Evolutionary conservation across 2,113 vertebrate genomes (phyloP).

Genomic region (Anhinga rufa): DNA sequence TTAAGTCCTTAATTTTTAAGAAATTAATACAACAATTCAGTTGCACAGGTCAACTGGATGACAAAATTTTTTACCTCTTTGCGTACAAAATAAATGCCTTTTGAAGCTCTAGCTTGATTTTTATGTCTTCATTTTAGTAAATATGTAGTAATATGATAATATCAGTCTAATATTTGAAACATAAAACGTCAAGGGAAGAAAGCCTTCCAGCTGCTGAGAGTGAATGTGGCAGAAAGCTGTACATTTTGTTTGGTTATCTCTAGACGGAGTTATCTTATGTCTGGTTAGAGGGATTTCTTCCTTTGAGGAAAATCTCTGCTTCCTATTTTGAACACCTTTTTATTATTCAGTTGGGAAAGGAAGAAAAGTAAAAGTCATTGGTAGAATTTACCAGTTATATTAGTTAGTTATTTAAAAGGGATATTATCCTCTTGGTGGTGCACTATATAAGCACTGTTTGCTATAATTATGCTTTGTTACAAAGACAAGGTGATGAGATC

Average conservation of each 20-base stretch:
- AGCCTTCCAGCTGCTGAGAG: not conserved
- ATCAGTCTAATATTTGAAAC: not conserved
- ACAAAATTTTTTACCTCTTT: not conserved
- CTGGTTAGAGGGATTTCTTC: not conserved
- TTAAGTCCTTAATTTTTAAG: not conserved
- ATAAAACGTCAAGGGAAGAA: not conserved
- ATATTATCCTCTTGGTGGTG: not conserved
- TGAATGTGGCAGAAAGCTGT: not conserved
- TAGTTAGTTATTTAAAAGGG: not conserved
- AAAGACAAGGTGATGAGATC: not conserved
- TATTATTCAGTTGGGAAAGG: not conserved
- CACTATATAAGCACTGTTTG: not conserved
- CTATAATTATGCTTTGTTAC: not conserved
- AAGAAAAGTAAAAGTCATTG: not conserved
- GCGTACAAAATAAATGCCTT: not conserved
- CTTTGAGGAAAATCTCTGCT: not conserved
- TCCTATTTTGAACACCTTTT: not conserved
- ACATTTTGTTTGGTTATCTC: not conserved
- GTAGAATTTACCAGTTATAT: not conserved
- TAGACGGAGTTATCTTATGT: not conserved
- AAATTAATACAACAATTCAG: not conserved
- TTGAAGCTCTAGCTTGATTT: not conserved
- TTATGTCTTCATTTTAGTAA: not conserved
- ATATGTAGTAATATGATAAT: not conserved
- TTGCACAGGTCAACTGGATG: not conserved